Base-by-base conservation (phyloP, 2,113 vertebrate genomes). In the Opisthocomus hoazin region DNA sequence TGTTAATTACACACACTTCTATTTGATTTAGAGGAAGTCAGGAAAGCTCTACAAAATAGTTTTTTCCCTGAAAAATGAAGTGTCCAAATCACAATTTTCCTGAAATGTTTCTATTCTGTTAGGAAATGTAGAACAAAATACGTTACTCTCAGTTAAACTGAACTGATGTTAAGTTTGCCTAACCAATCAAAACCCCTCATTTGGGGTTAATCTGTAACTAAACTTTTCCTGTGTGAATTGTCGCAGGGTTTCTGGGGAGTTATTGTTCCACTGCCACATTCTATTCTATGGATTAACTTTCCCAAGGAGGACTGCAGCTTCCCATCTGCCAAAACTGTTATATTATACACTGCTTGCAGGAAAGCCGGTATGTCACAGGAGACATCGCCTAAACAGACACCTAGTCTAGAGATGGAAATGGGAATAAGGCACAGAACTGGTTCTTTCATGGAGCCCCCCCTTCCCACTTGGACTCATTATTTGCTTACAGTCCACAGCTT, bases 141-240 rank as follows among this genome's bases (percentile, higher is more conserved):
- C 4, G 22, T 79, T 93, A 53, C 57, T 83, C 27, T 48, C 24
- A 32, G 53, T 87, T 79, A 84, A 87, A 87, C 22, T 30, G 50
- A 90, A 84, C 1, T 18, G 14, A 61, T 84, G 36, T 60, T 84
- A 77, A 68, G 19, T 78, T 92, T 89, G 77, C 39, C 87, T 85
- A 73, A 69, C 48, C 43, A 85, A 50, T 45, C 41, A 92, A 90
- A 41, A 4, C 3, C 2, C 32, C 36, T 94, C 15, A 32, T 75
- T 68, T 75, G 53, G 36, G 21, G 58, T 96, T 95, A 94, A 97
- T 89, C 73, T 92, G 21, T 79, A 95, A 91, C 84, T 68, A 60
- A 84, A 63, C 22, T 89, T 93, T 56, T 53, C 65, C 57, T 76
- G n/a, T 17, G 48, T 71, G 61, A 92, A 89, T 53, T 68, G 63